Evolutionary conservation across 1,140 invertebrate species (phyloP).

Genomic region (Oryzaephilus surinamensis): DNA sequence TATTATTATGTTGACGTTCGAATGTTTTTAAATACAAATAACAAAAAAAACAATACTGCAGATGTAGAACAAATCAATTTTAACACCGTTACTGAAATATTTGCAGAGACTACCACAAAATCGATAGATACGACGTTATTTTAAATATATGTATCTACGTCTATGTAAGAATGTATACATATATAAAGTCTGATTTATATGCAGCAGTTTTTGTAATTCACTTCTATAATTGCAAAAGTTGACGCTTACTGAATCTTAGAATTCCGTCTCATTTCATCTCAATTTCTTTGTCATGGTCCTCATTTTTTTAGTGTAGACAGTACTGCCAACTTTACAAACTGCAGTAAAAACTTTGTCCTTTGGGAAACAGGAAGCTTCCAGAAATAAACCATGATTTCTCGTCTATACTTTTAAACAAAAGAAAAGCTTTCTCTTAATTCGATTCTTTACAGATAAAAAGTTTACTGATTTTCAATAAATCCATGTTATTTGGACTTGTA

Average conservation of each 20-base stretch:
- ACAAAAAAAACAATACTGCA: no score
- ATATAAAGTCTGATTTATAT: constrained; percentile 21
- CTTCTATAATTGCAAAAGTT: constrained; percentile 29
- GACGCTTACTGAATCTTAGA: constrained; percentile 24
- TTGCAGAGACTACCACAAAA: no score
- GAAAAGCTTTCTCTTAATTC: constrained; percentile 11
- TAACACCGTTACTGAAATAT: no score
- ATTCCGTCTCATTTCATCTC: constrained; percentile 30
- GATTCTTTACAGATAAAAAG: no score
- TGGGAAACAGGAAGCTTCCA: constrained; percentile 22
- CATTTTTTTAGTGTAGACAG: constrained; percentile 21
- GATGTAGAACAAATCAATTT: no score
- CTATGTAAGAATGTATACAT: no score
- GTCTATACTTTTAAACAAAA: constrained; percentile 17
- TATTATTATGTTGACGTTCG: no score
- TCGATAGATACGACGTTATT: constrained; percentile 9
- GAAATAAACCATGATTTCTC: constrained; percentile 21
- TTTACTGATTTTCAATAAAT: no score
- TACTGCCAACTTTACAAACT: constrained; percentile 22
- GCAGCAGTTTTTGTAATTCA: constrained; percentile 20
- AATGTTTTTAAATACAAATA: no score
- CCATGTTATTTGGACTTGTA: no score
- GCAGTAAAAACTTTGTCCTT: constrained; percentile 25
- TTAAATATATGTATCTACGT: no score
- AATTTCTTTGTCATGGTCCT: constrained; percentile 24